phyloP scores from a whole-genome alignment of 2,797 vertebrate genomes.

The Sebastes dallii region DNA sequence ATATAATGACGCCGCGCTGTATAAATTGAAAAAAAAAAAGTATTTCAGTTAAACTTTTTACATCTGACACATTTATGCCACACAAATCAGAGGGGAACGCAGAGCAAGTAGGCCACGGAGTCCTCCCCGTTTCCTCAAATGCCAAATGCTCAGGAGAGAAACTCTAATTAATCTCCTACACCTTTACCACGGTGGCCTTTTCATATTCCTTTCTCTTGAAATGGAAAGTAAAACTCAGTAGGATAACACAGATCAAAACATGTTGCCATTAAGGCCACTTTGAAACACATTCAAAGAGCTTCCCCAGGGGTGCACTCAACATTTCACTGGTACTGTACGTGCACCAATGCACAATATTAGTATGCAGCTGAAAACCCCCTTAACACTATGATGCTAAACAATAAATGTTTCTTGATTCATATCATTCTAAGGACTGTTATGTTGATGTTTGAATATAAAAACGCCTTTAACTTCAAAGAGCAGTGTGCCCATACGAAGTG shows the following conservation, averaged over 20 bases:
- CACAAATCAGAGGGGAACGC: conserved; percentile 17
- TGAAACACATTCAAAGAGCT: conserved; percentile 16
- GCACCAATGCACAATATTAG: background rate
- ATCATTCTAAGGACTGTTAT: background rate
- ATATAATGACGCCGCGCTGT: background rate
- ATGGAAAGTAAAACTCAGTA: conserved; percentile 29
- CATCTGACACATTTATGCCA: conserved; percentile 17
- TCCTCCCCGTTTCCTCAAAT: conserved; percentile 42
- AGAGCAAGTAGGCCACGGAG: conserved; percentile 31
- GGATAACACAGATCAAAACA: conserved; percentile 44
- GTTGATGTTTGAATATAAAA: background rate
- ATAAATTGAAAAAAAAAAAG: background rate
- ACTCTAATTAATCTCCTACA: conserved; percentile 59
- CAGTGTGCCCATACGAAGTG: rapidly evolving
- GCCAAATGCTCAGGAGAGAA: conserved; percentile 48
- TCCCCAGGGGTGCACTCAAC: background rate
- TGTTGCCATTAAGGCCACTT: conserved; percentile 18
- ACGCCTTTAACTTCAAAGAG: background rate
- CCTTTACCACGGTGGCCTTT: conserved; percentile 44
- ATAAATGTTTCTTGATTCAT: background rate
- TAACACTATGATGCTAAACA: background rate
- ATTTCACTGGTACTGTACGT: background rate
- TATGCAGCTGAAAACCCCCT: background rate
- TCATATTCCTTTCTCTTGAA: conserved; percentile 29
- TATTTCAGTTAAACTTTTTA: conserved; percentile 1